Base-by-base conservation (phyloP, 2,888 invertebrate genomes). In the Noctua janthe region DNA sequence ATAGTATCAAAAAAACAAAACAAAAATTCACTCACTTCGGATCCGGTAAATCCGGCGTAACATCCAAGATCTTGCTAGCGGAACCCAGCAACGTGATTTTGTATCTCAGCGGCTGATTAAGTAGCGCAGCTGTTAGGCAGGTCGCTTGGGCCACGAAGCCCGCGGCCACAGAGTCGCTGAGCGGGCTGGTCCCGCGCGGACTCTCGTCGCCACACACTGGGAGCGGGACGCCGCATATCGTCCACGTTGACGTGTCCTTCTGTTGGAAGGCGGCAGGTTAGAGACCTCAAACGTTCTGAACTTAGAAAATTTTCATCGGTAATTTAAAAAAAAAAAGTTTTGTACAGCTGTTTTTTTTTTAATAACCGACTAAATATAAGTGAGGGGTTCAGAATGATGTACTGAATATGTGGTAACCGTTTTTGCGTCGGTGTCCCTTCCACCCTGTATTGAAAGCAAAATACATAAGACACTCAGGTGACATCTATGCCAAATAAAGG, bases 61-160 rank as follows among this genome's bases (percentile, higher is more conserved):
- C 97, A 91, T 99, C 99, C 64, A 98, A 95, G 87, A 99, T 98
- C 93, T 98, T 98, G 87, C 98, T 98, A 62, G 98, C 97, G 0
- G 99, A 99, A 0, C 99, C 99, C 88, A 98, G 97, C 94, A 98
- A 97, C 10, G 98, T 97, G 84, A 99, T 97, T 56, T 98, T 98
- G 95, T 99, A 99, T 64, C 99, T 97, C 39, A 99, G 96, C 56
- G 99, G 99, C 89, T 99, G 98, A 94, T 98, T 98, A 74, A 99
- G 97, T 90, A 99, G 97, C 72, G 98, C 98, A 1, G 99, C 98
- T 72, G 99, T 98, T 97, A 99, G 98, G 82, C 98, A 97, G 0
- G 98, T 97, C 29, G 98, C 97, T 92, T 99, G 99, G 29, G 99
- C 98, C 17, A 98, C 98, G 93, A 98, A 98, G 13, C 99, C 99